Evolutionary conservation across 2,113 vertebrate species (phyloP), one percentile per base, ranked within the genome.

Genomic region (Atractosteus spatula): DNA sequence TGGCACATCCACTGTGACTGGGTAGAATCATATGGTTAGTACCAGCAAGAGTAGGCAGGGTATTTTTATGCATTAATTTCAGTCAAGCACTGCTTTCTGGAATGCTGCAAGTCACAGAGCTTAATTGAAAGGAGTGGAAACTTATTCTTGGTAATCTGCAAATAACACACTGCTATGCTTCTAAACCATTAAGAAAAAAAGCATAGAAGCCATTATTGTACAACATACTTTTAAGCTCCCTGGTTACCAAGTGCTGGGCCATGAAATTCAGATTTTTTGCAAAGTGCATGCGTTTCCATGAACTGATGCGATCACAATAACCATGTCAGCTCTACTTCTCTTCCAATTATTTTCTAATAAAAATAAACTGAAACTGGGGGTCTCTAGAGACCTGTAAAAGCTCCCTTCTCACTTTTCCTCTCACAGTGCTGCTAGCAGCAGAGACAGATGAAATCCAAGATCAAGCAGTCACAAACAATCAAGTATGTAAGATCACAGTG

Each of bases 291-390:
- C 45, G 41, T 62, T 72, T 41, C 54, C 16, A 65, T 61, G 57
- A 71, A 65, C 55, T 55, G 76, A 78, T 71, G 69, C 14, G 17
- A 78, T 78, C 69, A 64, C 73, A 68, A 71, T 74, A 67, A 57
- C 76, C 63, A 13, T 68, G 72, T 70, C 72, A 74, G 55, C 47
- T 54, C 44, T 42, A 51, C 47, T 68, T 59, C 61, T 62, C 68
- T 64, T 41, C 47, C 56, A 62, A 47, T 71, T 71, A 68, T 74
- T 71, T 71, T 74, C 63, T 77, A 47, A 78, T 76, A 67, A 67
- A 64, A 64, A 59, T 77, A 71, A 74, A 70, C 63, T 57, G 45
- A 61, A 68, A 63, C 55, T 62, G 12, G 43, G 47, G 6, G 12
- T 68, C 72, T 64, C 16, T 51, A 13, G 71, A 66, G 61, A 66